Evolutionary conservation across 2,113 vertebrate genomes (phyloP), one percentile per base, ranked within the genome.

Genomic region (Megaceryle maxima): DNA sequence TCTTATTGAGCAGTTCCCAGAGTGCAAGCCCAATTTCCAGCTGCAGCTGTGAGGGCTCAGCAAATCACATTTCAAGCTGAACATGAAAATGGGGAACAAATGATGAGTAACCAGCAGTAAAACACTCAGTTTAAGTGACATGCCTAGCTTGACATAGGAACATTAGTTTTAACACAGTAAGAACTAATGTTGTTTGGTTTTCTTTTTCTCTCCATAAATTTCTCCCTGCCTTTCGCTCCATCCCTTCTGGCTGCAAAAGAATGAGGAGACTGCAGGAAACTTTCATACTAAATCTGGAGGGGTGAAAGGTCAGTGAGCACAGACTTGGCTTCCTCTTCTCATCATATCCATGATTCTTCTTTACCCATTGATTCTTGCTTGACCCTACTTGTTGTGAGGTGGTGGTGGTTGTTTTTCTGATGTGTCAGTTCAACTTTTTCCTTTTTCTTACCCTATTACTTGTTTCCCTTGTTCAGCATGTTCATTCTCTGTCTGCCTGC

Each of bases 1-100:
- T 91, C 51, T 88, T 17, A 86, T 24, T 86, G 66, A 88, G 60
- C 73, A 84, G 37, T 28, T 90, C 51, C 25, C 46, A 70, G 67
- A 69, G 83, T 33, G 78, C 29, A 75, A 92, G 83, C 10, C 3
- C 60, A 94, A 88, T 56, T 88, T 66, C 46, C 88, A 97, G 80
- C 83, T 94, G 89, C 91, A 94, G 56, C 68, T 94, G 39, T 51
- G 53, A 87, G 60, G 8, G n/a, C 39, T 95, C 83, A 96, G 76
- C 83, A 79, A 84, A 81, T 56, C 7, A 0, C 41, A 16, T 90
- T 81, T 81, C 51, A 77, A 83, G 48, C 18, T 51, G 67, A 92
- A 89, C 17, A 29, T 78, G 88, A 78, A 94, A 94, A 74, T 44
- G 39, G 8, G 20, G 83, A 96, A 25, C 69, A 44, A 13, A 13